Percentiles rank a stretch among this genome's conserved stretches.
These are phyloP conservation scores for Pseudopipra pipra DNA, from an alignment of 2,113 vertebrate genomes.

Conservation along the genomic window DNA sequence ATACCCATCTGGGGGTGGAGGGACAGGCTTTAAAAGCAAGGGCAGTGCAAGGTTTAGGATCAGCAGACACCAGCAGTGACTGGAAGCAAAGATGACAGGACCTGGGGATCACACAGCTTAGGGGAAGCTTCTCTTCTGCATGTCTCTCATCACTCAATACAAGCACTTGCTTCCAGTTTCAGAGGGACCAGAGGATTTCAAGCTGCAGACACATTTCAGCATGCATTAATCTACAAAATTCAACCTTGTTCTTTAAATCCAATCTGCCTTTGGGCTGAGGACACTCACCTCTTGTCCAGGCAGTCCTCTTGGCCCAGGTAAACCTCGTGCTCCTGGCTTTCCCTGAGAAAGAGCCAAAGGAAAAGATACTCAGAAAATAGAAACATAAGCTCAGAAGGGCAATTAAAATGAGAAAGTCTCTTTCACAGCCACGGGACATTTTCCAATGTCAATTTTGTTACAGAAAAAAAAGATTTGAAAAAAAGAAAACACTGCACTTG, in stretches of 20 bases:
- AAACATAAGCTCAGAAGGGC: constrained; percentile 21
- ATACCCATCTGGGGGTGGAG: neutral
- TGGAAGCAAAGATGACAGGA: neutral
- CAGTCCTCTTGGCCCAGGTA: constrained; percentile 90
- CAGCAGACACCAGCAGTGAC: neutral
- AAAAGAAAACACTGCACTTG: constrained; percentile 39
- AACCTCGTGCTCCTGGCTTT: constrained; percentile 88
- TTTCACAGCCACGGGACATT: constrained; percentile 45
- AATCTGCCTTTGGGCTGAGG: neutral
- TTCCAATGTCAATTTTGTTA: constrained; percentile 71
- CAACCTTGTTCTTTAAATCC: neutral
- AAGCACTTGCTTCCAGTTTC: neutral
- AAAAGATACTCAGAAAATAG: constrained; percentile 52
- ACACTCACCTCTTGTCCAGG: constrained; percentile 88
- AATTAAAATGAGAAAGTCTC: constrained; percentile 47
- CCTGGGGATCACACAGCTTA: neutral
- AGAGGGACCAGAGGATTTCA: neutral
- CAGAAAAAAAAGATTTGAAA: neutral
- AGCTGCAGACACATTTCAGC: neutral
- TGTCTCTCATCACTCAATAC: neutral
- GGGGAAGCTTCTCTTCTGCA: neutral
- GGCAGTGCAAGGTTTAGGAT: neutral
- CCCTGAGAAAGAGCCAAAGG: constrained; percentile 78
- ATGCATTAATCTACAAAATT: neutral
- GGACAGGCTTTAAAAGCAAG: neutral